These are phyloP conservation scores for Mylabris phalerata DNA, from an alignment of 1,140 invertebrate species.

Conservation along the genomic window DNA sequence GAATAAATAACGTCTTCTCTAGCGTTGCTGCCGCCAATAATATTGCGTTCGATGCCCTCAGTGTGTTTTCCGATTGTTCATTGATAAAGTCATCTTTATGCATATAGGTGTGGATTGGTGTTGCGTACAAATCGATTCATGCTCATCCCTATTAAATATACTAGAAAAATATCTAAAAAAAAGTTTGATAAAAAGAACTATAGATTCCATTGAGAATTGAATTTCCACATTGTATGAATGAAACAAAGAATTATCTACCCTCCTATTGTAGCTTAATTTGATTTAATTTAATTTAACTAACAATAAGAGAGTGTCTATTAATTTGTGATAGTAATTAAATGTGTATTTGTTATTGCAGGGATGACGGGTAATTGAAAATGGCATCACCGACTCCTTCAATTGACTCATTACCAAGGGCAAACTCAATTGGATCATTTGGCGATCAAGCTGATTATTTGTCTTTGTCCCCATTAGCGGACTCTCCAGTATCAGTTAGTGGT, in stretches of 20 bases:
- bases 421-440: conserved; percentile 76
- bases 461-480: conserved; percentile 54
- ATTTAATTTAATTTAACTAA: too few species aligned
- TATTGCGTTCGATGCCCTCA: conserved; percentile 18
- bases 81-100: too few species aligned
- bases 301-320: too few species aligned
- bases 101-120: too few species aligned
- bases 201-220: neutral
- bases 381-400: conserved; percentile 81
- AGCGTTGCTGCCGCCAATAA: conserved; percentile 6
- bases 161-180: too few species aligned
- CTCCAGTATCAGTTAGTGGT: conserved; percentile 71
- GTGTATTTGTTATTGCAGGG: conserved; percentile 46
- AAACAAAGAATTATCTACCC: too few species aligned
- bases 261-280: too few species aligned
- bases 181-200: too few species aligned
- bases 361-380: conserved; percentile 67
- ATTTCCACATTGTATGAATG: neutral
- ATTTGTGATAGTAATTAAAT: neutral
- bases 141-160: too few species aligned
- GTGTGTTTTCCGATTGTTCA: too few species aligned
- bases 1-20: conserved; percentile 9
- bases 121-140: too few species aligned
- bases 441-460: conserved; percentile 58
- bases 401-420: conserved; percentile 81